phyloP scores from a whole-genome alignment of 2,888 invertebrate species.

The Sepioteuthis lessoniana region DNA sequence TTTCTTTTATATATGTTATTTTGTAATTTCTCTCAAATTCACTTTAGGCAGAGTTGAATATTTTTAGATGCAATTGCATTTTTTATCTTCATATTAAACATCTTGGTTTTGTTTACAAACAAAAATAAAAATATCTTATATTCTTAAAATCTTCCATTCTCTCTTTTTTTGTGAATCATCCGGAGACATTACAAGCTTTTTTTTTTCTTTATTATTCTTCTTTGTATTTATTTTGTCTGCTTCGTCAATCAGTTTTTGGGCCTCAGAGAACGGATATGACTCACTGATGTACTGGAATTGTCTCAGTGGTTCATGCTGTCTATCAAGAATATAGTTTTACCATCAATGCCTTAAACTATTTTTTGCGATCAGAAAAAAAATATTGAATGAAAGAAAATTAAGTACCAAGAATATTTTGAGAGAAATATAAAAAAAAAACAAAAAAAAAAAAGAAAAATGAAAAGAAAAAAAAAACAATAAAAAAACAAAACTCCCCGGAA shows the following conservation, averaged over 20 bases:
- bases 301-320: not conserved
- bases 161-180: not conserved
- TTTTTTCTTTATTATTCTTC: not conserved
- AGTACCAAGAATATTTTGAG: not conserved
- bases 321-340: not conserved
- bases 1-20: not conserved
- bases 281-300: not conserved
- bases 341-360: not conserved
- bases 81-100: not conserved
- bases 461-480: no score
- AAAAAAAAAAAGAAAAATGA: no score
- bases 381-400: not conserved
- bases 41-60: not conserved
- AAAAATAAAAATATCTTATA: not conserved
- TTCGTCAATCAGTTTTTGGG: not conserved
- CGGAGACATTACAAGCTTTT: not conserved
- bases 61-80: not conserved
- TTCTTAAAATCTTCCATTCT: not conserved
- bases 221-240: not conserved
- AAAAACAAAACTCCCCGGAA: no score
- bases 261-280: not conserved
- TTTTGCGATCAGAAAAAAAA: not conserved
- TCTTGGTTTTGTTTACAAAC: not conserved
- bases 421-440: not conserved
- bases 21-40: not conserved